A percentile compares a stretch with the other conserved stretches of the same genome.
These are phyloP conservation scores for Lipophrys pholis DNA, from an alignment of 2,113 vertebrate species.

Conservation along the genomic window DNA sequence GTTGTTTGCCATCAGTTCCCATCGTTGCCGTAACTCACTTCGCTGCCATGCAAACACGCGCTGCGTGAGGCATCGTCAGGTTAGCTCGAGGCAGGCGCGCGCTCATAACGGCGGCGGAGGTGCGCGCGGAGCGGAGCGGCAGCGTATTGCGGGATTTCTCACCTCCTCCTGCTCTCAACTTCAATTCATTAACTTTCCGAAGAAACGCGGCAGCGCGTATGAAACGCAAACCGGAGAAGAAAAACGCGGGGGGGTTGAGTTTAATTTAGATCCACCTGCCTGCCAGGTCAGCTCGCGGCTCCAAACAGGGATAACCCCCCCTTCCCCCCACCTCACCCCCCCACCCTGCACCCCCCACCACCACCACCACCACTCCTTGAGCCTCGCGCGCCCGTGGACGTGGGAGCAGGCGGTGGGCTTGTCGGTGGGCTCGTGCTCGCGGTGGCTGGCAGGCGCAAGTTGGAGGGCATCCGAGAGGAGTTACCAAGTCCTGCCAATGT, in stretches of 20 bases:
- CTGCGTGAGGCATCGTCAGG: constrained; percentile 32
- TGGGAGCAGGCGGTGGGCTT: constrained; percentile 19
- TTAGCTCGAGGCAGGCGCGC: constrained; percentile 25
- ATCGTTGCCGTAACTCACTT: neutral
- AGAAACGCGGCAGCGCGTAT: neutral
- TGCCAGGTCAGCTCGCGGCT: neutral
- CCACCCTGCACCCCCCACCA: too few relatives aligned
- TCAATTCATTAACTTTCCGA: constrained; percentile 41
- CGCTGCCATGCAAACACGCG: constrained; percentile 35
- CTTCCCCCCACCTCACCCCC: neutral
- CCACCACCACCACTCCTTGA: neutral
- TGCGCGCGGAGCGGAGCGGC: neutral
- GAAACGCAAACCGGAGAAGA: neutral
- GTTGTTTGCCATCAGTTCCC: neutral
- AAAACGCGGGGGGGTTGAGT: neutral
- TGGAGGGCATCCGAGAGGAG: constrained; percentile 45
- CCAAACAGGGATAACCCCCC: constrained; percentile 9
- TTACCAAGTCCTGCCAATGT: constrained; percentile 47
- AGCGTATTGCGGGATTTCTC: constrained; percentile 18
- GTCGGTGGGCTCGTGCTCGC: neutral
- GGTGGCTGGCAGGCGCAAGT: constrained; percentile 48
- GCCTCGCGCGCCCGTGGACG: constrained; percentile 29
- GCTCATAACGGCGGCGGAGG: constrained; percentile 37
- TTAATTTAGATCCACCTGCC: constrained; percentile 1
- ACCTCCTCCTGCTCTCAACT: constrained; percentile 44